Evolutionary conservation across 2,797 vertebrate species (phyloP).

Genomic region (Sardinella longiceps): DNA sequence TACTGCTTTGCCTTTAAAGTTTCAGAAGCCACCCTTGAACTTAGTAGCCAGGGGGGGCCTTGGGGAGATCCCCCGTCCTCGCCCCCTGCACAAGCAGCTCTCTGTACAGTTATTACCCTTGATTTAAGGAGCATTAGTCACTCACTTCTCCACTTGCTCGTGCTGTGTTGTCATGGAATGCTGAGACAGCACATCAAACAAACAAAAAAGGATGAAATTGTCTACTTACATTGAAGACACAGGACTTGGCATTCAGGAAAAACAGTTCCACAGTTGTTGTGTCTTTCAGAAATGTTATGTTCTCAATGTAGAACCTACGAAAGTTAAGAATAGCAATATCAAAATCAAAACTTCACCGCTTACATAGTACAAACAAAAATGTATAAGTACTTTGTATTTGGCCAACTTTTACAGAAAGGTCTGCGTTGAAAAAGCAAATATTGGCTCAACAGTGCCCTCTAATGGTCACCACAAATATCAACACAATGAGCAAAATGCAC

Average conservation of each 20-base stretch:
- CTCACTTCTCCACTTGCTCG: not conserved
- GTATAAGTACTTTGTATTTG: not conserved
- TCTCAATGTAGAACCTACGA: slow-evolving; percentile 97
- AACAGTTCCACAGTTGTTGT: slow-evolving; percentile 94
- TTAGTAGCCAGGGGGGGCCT: not conserved
- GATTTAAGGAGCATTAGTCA: slow-evolving; percentile 10
- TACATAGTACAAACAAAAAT: not conserved
- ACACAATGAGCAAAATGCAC: not conserved
- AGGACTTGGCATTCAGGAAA: slow-evolving; percentile 94
- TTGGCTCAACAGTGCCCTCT: slow-evolving; percentile 64
- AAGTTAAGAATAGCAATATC: slow-evolving; percentile 5
- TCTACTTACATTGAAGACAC: slow-evolving; percentile 89
- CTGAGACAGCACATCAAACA: slow-evolving; percentile 8
- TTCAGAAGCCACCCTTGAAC: slow-evolving; percentile 22
- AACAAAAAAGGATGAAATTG: slow-evolving; percentile 1
- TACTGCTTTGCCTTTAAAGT: slow-evolving; percentile 19
- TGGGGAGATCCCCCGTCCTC: not conserved
- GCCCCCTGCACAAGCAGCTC: not conserved
- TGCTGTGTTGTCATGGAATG: not conserved
- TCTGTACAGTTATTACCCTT: not conserved
- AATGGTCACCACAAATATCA: slow-evolving; percentile 54
- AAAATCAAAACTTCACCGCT: not conserved
- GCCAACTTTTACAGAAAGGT: not conserved
- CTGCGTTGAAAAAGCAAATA: not conserved
- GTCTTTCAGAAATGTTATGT: slow-evolving; percentile 91